Conservation (phyloP, 2,888 invertebrate species). For the Drosophila cognata region DNA sequence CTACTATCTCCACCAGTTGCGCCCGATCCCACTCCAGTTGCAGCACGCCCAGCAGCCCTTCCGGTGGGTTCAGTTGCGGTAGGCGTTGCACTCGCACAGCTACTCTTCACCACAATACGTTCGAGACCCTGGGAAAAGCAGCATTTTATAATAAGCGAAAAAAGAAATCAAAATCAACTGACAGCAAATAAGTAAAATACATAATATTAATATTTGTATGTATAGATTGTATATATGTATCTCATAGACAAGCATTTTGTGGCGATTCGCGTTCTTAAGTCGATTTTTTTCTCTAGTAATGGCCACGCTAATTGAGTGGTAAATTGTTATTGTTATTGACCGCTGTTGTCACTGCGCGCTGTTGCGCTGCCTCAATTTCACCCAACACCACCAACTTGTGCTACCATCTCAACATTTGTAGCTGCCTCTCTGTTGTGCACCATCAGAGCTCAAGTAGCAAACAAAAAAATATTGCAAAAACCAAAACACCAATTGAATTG, state of each 20-base stretch:
- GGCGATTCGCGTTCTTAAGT: slow-evolving; percentile 74
- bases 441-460: slow-evolving; percentile 60
- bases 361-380: slow-evolving; percentile 21
- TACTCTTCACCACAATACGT: slow-evolving; percentile 87
- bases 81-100: slow-evolving; percentile 33
- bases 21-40: slow-evolving; percentile 11
- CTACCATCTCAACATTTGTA: slow-evolving; percentile 37
- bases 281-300: slow-evolving; percentile 71
- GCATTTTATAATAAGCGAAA: slow-evolving; percentile 2
- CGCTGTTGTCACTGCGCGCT: slow-evolving; percentile 55
- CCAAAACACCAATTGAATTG: background rate
- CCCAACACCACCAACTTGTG: slow-evolving; percentile 2
- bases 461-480: background rate
- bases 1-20: slow-evolving; percentile 28
- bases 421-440: slow-evolving; percentile 23
- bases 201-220: background rate
- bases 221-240: background rate
- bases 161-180: slow-evolving; percentile 33
- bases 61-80: slow-evolving; percentile 25
- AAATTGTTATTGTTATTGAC: slow-evolving; percentile 79
- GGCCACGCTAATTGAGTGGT: slow-evolving; percentile 77
- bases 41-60: slow-evolving; percentile 35
- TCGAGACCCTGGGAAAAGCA: slow-evolving; percentile 87
- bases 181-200: slow-evolving; percentile 17
- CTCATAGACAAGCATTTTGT: slow-evolving; percentile 15